Evolutionary conservation across 2,113 vertebrate genomes (phyloP).

Genomic region (Alethe castanea): DNA sequence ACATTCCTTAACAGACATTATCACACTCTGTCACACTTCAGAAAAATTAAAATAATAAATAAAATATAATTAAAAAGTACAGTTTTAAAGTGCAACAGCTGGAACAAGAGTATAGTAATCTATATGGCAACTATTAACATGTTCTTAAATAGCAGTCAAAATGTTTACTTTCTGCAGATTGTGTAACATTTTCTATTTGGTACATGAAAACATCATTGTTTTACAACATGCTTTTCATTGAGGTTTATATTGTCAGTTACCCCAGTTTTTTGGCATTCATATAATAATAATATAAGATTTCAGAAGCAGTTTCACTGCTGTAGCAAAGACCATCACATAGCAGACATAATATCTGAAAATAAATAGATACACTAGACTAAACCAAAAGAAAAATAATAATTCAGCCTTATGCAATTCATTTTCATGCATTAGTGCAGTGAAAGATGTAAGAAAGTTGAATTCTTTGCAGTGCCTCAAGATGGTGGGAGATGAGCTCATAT

Average conservation of each 20-base stretch:
- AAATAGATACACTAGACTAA: not conserved
- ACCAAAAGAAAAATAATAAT: not conserved
- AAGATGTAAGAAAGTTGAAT: not conserved
- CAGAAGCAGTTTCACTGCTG: not conserved
- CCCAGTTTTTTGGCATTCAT: not conserved
- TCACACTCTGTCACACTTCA: rapidly evolving
- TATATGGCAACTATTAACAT: not conserved
- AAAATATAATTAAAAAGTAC: not conserved
- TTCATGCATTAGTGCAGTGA: not conserved
- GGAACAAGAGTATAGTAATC: not conserved
- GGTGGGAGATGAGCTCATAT: not conserved
- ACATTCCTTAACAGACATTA: not conserved
- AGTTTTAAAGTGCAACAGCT: not conserved
- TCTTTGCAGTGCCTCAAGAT: not conserved
- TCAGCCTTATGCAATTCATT: not conserved
- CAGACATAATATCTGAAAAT: not conserved
- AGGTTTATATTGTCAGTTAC: not conserved
- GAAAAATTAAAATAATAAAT: not conserved
- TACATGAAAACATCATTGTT: not conserved
- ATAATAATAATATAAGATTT: not conserved
- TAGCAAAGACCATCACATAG: not conserved
- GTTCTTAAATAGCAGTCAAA: not conserved
- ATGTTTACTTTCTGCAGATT: not conserved
- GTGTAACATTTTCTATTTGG: not conserved
- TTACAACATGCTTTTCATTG: not conserved